A percentile compares a stretch with the other conserved stretches of the same genome.
These are phyloP conservation scores for Heliconius eleuchia DNA, from an alignment of 1,140 invertebrate species.

Conservation along the genomic window DNA sequence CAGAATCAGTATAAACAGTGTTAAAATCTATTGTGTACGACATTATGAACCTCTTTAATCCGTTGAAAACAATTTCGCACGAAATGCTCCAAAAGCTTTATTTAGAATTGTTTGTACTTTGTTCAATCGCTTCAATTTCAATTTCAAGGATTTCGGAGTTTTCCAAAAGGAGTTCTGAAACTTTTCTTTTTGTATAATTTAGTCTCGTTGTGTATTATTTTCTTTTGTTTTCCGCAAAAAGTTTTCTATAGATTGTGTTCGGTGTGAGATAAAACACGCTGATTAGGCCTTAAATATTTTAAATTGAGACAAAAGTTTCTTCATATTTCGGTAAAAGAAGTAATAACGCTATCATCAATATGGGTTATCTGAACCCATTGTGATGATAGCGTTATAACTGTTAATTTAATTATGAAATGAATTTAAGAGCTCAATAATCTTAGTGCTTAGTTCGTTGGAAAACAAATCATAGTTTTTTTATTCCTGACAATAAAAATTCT, in stretches of 20 bases:
- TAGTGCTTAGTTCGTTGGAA: too few relatives aligned
- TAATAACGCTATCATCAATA: too few relatives aligned
- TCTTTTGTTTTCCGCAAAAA: slow-evolving; percentile 13
- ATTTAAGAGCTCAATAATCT: too few relatives aligned
- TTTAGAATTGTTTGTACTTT: slow-evolving; percentile 59
- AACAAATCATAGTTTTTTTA: too few relatives aligned
- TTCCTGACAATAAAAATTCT: too few relatives aligned
- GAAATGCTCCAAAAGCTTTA: slow-evolving; percentile 55
- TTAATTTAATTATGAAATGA: too few relatives aligned
- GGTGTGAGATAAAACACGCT: background rate
- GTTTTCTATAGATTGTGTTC: slow-evolving; percentile 17
- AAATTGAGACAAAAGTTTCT: background rate
- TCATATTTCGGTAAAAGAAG: background rate
- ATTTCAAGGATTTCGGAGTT: slow-evolving; percentile 28
- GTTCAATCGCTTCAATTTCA: slow-evolving; percentile 58
- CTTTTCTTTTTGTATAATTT: slow-evolving; percentile 13
- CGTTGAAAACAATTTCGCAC: slow-evolving; percentile 69
- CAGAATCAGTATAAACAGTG: slow-evolving; percentile 64
- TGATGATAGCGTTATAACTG: background rate
- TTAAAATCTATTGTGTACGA: slow-evolving; percentile 59
- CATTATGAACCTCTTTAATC: slow-evolving; percentile 69
- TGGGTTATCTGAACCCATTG: too few relatives aligned
- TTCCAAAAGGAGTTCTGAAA: slow-evolving; percentile 16
- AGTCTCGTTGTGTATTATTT: slow-evolving; percentile 21
- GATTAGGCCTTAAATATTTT: background rate